phyloP scores from a whole-genome alignment of 2,797 vertebrate genomes.

The Lycodopsis pacificus region DNA sequence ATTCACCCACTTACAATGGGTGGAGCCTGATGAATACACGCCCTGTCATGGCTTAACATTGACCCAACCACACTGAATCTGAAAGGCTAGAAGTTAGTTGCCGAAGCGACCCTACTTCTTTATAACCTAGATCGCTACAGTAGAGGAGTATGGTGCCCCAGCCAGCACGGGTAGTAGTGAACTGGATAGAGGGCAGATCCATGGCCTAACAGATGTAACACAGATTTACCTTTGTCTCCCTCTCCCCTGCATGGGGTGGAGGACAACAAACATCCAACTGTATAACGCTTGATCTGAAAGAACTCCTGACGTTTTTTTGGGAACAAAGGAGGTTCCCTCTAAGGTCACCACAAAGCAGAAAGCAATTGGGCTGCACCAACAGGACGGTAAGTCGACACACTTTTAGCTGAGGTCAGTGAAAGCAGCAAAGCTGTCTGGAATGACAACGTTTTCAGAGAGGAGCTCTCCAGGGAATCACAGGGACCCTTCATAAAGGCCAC shows the following conservation, averaged over 20 bases:
- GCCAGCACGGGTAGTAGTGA: not conserved
- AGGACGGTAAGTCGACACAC: not conserved
- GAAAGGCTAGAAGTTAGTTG: not conserved
- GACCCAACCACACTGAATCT: not conserved
- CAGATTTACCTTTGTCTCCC: not conserved
- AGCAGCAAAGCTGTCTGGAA: not conserved
- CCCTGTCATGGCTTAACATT: not conserved
- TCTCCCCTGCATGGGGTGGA: not conserved
- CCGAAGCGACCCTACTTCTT: not conserved
- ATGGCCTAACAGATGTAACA: not conserved
- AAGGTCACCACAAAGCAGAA: not conserved
- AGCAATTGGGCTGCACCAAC: not conserved
- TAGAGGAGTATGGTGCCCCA: not conserved
- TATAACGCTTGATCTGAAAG: not conserved
- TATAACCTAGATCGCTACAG: not conserved
- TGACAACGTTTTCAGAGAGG: not conserved
- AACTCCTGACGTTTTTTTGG: not conserved
- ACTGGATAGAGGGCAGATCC: not conserved
- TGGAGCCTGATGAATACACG: not conserved
- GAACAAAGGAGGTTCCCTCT: no score
- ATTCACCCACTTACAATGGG: not conserved
- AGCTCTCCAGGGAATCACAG: not conserved
- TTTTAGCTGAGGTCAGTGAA: not conserved
- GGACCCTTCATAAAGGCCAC: not conserved
- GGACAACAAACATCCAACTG: not conserved